These are phyloP conservation scores for Meiosimyza platycephala DNA, from an alignment of 2,888 invertebrate species.

Conservation along the genomic window DNA sequence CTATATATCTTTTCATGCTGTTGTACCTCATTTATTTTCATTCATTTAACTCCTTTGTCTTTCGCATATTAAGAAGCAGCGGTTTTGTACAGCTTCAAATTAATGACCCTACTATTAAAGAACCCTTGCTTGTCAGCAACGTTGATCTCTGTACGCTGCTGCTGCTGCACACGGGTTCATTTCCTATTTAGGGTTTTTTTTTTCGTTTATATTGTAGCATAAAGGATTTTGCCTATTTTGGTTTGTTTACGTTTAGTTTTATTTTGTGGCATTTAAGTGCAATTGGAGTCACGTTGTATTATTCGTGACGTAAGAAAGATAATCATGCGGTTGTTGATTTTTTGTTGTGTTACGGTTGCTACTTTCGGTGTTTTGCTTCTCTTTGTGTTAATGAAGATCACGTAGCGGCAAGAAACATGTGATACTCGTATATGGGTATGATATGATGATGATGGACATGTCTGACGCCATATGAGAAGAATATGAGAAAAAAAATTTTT, in stretches of 20 bases:
- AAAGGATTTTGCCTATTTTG: background rate
- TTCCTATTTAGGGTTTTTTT: background rate
- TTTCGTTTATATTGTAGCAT: background rate
- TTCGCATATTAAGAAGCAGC: too few species aligned
- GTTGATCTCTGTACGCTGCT: conserved; percentile 4
- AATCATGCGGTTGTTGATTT: conserved; percentile 41
- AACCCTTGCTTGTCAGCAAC: background rate
- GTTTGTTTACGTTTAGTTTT: conserved; percentile 14
- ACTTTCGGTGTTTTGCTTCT: background rate
- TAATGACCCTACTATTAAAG: too few species aligned
- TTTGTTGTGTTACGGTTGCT: conserved; percentile 32
- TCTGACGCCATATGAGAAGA: too few species aligned
- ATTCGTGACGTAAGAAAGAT: conserved; percentile 62
- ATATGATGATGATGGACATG: background rate
- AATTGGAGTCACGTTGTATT: conserved; percentile 62
- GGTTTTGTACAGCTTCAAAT: too few species aligned
- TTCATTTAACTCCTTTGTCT: too few species aligned
- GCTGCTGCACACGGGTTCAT: conserved; percentile 8
- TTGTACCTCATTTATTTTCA: too few species aligned
- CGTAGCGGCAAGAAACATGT: background rate
- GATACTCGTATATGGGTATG: background rate
- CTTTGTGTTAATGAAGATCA: background rate
- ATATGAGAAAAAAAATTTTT: too few species aligned
- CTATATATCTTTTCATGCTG: too few species aligned
- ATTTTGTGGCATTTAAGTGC: conserved; percentile 55